Conservation (phyloP, 2,797 vertebrate species). For the Spinus pinus region DNA sequence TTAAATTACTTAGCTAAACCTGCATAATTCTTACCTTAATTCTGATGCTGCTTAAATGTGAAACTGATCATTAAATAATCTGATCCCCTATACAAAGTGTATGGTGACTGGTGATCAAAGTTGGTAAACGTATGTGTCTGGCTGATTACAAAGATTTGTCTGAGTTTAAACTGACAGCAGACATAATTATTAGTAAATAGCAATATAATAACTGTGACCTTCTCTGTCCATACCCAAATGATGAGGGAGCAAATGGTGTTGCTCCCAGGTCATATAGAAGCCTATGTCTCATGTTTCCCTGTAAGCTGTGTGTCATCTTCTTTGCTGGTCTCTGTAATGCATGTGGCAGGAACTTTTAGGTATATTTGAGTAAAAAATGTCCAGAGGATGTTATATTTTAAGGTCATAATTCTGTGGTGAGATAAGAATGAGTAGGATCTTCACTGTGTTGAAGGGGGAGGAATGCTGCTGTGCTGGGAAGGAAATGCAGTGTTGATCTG, state of each 20-base stretch:
- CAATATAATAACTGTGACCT: background rate
- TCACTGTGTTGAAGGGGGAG: background rate
- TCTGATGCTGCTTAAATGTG: background rate
- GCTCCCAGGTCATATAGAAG: background rate
- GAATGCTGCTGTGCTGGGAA: background rate
- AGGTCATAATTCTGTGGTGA: background rate
- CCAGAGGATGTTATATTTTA: background rate
- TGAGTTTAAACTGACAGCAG: background rate
- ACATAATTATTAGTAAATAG: background rate
- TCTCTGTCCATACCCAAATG: background rate
- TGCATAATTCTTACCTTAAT: background rate
- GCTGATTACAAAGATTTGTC: background rate
- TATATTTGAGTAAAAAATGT: background rate
- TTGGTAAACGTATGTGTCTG: background rate
- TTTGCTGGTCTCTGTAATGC: background rate
- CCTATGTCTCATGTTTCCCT: fast-evolving
- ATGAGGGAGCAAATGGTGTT: background rate
- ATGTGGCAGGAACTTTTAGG: background rate
- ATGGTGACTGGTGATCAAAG: background rate
- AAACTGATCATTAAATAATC: background rate
- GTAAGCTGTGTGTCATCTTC: background rate
- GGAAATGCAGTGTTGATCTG: background rate
- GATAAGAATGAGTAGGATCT: background rate
- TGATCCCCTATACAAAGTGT: background rate
- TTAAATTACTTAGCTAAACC: background rate